phyloP scores from a whole-genome alignment of 2,888 invertebrate species.

The Lissonota sp. region DNA sequence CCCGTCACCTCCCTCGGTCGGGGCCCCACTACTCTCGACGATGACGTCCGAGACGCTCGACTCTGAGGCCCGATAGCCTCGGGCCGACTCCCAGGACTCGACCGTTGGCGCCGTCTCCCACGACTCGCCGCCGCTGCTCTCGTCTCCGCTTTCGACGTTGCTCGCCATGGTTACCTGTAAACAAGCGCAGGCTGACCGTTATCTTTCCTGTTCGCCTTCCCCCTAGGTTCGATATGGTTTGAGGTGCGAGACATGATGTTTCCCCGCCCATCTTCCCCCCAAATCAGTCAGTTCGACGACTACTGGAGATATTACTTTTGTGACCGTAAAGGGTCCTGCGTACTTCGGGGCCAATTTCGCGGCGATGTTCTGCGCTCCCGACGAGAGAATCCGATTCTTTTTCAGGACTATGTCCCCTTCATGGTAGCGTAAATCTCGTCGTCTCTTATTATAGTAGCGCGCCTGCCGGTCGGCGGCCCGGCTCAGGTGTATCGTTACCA shows the following conservation, averaged over 20 bases:
- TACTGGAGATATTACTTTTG: conserved; percentile 10
- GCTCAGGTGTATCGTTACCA: too few species aligned
- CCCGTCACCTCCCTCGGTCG: too few species aligned
- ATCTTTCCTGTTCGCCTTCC: too few species aligned
- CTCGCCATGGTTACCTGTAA: not conserved
- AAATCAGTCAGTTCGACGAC: not conserved
- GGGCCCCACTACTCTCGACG: too few species aligned
- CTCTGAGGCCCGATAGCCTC: too few species aligned
- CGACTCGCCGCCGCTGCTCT: too few species aligned
- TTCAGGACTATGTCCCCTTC: conserved; percentile 25
- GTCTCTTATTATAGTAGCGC: conserved; percentile 31
- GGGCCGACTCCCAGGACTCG: too few species aligned
- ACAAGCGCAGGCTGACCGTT: too few species aligned
- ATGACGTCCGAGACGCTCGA: too few species aligned
- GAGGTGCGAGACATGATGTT: not conserved
- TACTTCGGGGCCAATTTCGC: conserved; percentile 70
- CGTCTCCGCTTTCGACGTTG: not conserved
- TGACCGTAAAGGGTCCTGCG: conserved; percentile 61
- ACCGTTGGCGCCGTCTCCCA: too few species aligned
- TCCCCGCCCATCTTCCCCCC: not conserved
- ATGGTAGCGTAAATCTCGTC: not conserved
- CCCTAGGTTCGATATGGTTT: too few species aligned
- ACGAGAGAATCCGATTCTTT: conserved; percentile 55
- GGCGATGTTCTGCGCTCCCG: conserved; percentile 61
- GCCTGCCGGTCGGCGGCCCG: conserved; percentile 37